A percentile compares a stretch with the other conserved stretches of the same genome.
Evolutionary conservation across 92 coral and sea anemone species (phyloP).

Genomic region (Actinostola sp.): DNA sequence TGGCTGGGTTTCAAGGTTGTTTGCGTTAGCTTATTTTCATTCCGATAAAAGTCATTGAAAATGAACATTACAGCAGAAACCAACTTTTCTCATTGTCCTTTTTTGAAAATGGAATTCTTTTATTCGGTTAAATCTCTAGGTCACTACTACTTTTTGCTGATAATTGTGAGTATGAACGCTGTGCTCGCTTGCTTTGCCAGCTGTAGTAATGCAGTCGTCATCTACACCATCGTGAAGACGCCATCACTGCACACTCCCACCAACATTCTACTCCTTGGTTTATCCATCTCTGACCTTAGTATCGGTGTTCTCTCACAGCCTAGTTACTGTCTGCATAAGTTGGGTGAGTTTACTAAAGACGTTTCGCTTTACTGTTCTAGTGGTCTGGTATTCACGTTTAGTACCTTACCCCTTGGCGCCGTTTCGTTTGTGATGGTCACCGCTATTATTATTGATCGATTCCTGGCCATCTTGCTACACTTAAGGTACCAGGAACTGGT

Average conservation of each 20-base stretch:
- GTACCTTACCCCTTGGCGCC: not conserved
- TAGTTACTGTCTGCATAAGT: constrained; percentile 11
- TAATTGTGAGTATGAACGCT: constrained; percentile 1
- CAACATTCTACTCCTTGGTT: not conserved
- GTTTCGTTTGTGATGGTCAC: constrained; percentile 16
- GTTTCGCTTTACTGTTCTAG: not conserved
- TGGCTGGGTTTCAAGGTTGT: too few species aligned
- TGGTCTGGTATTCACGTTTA: not conserved
- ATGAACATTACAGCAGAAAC: not conserved
- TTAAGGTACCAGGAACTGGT: constrained; percentile 19
- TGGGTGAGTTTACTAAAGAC: not conserved
- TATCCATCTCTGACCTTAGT: constrained; percentile 6
- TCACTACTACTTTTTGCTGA: not conserved
- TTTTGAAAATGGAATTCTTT: not conserved
- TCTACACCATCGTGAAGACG: constrained; percentile 19
- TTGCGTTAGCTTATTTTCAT: too few species aligned
- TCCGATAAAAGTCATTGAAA: too few species aligned
- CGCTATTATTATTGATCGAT: constrained; percentile 21
- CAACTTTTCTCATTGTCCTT: not conserved
- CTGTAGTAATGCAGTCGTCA: constrained; percentile 19
- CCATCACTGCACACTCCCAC: constrained; percentile 19
- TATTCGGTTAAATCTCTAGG: not conserved
- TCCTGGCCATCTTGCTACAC: constrained; percentile 18
- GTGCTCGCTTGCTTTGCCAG: constrained; percentile 5
- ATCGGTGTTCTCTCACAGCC: constrained; percentile 24